Evolutionary conservation across 2,113 vertebrate species (phyloP).

Genomic region (Sinocyclocheilus anshuiensis): DNA sequence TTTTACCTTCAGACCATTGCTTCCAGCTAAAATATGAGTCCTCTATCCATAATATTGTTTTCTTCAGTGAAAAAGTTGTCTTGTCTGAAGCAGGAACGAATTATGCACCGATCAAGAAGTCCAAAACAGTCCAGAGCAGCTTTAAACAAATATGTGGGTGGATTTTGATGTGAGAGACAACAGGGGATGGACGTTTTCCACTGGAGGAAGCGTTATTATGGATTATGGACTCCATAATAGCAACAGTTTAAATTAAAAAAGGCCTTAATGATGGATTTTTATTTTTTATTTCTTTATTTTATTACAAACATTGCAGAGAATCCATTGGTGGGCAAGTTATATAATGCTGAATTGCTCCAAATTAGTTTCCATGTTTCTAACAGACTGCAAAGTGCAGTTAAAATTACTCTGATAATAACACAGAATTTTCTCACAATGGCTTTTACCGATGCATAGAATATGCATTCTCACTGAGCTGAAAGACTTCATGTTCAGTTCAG

Average conservation of each 20-base stretch:
- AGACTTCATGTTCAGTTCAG: not conserved
- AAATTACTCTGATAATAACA: not conserved
- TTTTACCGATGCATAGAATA: not conserved
- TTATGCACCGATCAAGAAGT: not conserved
- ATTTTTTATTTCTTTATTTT: too few species aligned
- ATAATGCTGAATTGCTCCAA: not conserved
- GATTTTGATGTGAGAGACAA: not conserved
- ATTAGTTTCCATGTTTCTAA: not conserved
- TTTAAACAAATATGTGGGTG: not conserved
- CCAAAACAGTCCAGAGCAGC: too few species aligned
- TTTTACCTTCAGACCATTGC: too few species aligned
- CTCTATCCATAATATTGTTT: too few species aligned
- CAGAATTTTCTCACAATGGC: not conserved
- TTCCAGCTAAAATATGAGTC: too few species aligned
- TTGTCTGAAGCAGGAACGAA: too few species aligned
- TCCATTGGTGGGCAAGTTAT: not conserved
- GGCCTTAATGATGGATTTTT: not conserved
- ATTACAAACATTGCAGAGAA: not conserved
- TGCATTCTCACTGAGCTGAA: slow-evolving; percentile 4
- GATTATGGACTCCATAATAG: not conserved
- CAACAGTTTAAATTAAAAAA: not conserved
- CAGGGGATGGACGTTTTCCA: not conserved
- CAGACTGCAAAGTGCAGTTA: not conserved
- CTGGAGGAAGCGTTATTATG: not conserved
- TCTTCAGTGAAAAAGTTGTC: too few species aligned